Conservation (phyloP, 2,888 invertebrate genomes). For the Dynastes maya region DNA sequence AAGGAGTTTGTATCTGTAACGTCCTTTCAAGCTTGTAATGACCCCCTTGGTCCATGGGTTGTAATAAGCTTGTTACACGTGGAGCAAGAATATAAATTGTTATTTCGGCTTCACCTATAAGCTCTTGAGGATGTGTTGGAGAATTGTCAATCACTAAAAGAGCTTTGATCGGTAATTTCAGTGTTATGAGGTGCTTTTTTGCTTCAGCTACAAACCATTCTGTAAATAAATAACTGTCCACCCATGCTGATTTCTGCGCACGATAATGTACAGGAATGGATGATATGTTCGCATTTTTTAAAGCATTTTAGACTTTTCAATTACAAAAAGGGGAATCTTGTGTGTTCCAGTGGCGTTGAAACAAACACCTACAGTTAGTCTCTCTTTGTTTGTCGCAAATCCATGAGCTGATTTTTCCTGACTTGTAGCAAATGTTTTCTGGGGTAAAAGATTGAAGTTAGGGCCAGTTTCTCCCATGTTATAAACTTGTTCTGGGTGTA, state of each 20-base stretch:
- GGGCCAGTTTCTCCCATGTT: neutral
- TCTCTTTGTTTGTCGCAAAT: no score
- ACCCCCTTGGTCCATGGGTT: neutral
- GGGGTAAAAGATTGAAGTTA: neutral
- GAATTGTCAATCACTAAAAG: no score
- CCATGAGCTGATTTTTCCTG: neutral
- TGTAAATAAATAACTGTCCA: neutral
- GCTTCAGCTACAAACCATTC: neutral
- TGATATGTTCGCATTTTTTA: neutral
- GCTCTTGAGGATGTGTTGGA: no score
- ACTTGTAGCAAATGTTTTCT: neutral
- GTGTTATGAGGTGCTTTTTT: neutral
- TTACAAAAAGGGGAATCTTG: no score
- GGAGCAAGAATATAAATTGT: neutral
- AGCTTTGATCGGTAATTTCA: neutral
- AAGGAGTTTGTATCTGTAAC: neutral
- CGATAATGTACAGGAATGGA: neutral
- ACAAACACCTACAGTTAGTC: no score
- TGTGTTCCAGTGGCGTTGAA: no score
- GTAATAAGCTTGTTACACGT: neutral
- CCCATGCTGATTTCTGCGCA: no score
- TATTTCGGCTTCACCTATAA: neutral
- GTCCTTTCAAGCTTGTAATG: neutral
- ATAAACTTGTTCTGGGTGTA: neutral
- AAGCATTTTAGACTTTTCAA: no score